Conservation (phyloP, 2,888 invertebrate genomes). For the Strigamia maritima region DNA sequence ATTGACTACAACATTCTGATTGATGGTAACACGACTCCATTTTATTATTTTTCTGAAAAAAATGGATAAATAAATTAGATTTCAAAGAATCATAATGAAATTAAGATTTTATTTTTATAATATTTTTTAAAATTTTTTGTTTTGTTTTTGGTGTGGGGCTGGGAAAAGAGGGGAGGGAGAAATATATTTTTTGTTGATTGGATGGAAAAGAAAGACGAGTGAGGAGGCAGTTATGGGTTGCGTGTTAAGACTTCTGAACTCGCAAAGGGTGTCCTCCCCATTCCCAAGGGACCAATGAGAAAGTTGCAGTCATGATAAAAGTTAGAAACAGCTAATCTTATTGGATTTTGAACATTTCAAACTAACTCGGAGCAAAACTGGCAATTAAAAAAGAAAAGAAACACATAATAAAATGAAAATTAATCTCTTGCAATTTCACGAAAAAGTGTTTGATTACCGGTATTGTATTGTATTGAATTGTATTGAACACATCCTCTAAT, state of each 20-base stretch:
- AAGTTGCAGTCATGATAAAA: conserved; percentile 8
- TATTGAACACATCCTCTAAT: too few species aligned
- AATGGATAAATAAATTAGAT: background rate
- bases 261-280: background rate
- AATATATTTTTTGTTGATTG: background rate
- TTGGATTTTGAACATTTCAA: background rate
- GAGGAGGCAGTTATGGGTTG: background rate
- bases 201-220: background rate
- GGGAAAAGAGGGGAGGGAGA: too few species aligned
- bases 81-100: background rate
- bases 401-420: background rate
- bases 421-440: background rate
- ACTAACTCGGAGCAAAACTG: background rate
- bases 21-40: background rate
- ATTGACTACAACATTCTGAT: background rate
- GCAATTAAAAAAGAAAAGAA: background rate
- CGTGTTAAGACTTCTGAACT: conserved; percentile 5
- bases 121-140: background rate
- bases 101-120: background rate
- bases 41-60: background rate
- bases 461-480: too few species aligned
- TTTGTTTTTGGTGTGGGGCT: too few species aligned
- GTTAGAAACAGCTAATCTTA: conserved; percentile 10
- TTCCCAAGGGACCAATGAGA: conserved; percentile 1
- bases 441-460: too few species aligned